These are phyloP conservation scores for Carassius auratus DNA, from an alignment of 2,113 vertebrate species.

Conservation along the genomic window DNA sequence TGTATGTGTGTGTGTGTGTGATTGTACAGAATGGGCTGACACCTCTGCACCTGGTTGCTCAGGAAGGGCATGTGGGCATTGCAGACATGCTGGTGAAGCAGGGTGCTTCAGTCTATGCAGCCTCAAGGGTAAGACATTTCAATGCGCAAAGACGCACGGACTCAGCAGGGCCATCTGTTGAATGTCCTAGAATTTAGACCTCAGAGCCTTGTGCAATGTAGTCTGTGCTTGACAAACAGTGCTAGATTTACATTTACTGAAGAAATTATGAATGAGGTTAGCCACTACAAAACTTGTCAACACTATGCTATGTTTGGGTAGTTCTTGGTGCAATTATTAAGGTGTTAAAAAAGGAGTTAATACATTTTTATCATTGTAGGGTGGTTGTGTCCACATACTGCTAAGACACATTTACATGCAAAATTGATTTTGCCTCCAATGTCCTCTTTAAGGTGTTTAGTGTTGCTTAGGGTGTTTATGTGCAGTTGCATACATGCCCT, in stretches of 20 bases:
- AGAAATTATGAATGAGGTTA: background rate
- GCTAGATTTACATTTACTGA: background rate
- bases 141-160: conserved; percentile 11
- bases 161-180: conserved; percentile 25
- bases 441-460: background rate
- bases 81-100: conserved; percentile 90
- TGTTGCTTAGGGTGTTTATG: background rate
- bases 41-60: conserved; percentile 92
- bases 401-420: no score
- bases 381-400: no score
- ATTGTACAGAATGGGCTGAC: conserved; percentile 87
- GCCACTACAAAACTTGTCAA: background rate
- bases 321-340: background rate
- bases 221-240: background rate
- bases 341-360: background rate
- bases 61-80: conserved; percentile 92
- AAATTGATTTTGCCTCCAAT: background rate
- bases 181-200: conserved; percentile 15
- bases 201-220: background rate
- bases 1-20: conserved; percentile 46
- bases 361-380: no score
- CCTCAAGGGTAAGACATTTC: conserved; percentile 82
- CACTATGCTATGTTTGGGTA: background rate
- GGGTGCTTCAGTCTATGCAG: conserved; percentile 85
- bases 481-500: background rate